Evolutionary conservation across 2,888 invertebrate genomes (phyloP), one percentile per base, ranked within the genome.

Genomic region (Drosophila koepferae): DNA sequence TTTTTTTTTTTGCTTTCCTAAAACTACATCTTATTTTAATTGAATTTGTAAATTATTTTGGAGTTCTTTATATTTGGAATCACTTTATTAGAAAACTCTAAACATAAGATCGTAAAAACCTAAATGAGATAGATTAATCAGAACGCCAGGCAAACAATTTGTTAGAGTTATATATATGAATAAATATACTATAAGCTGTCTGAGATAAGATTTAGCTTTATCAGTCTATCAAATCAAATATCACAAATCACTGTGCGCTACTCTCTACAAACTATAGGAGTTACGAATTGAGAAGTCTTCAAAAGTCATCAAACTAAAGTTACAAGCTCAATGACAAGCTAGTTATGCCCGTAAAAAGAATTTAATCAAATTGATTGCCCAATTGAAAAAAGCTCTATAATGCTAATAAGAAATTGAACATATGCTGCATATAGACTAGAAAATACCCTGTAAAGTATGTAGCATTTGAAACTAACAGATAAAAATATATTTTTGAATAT

Each of bases 331-430:
- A 62, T 55, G 23, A 18, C 38, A 51, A 14, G 56, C 51, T 56
- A 0, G 40, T 23, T 49, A 49, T 40, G 23, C 41, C 36, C 44
- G n/a, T 38, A 40, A 51, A 31, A 36, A 9, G 20, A 12, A 18
- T 14, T 53, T 23, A 53, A 68, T 60, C 28, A 60, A 63, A 41
- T 53, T 46, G 56, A 73, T 59, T 23, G 67, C 34, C 59, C 53
- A 81, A 80, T 77, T 73, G 55, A 55, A 59, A 59, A 63, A 20
- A 65, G 46, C 54, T 63, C 14, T 34, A 63, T 20, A 41, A 53
- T 44, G n/a, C 31, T 64, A 55, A 18, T 10, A 36, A 46, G 49
- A 48, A 61, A 40, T 7, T 40, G 8, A 12, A 28, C 1, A 0
- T 3, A 3, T 0, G 0, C n/a, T 38, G 18, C 5, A 1, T 23